A percentile compares a stretch with the other conserved stretches of the same genome.
These are phyloP conservation scores for Platysteira castanea DNA, from an alignment of 2,113 vertebrate species.

Conservation along the genomic window DNA sequence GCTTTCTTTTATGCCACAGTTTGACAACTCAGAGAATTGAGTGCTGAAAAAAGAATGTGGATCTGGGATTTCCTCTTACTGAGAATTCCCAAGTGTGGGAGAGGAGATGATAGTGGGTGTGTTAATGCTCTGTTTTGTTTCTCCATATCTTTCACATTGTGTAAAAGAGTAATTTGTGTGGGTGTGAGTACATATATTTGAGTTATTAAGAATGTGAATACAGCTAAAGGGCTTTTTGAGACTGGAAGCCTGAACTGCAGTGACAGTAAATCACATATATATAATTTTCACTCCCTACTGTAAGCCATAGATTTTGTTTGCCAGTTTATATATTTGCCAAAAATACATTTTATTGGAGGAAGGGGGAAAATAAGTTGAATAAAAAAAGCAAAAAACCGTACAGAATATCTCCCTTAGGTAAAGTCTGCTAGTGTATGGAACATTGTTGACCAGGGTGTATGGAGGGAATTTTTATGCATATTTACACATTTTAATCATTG, in stretches of 20 bases:
- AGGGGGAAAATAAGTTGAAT: accelerated
- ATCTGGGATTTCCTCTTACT: neutral
- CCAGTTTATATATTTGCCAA: neutral
- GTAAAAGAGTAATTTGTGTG: neutral
- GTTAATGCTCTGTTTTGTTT: neutral
- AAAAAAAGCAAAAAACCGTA: neutral
- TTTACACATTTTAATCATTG: neutral
- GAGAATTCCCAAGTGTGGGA: neutral
- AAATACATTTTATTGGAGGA: neutral
- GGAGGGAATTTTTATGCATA: neutral
- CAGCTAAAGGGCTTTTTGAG: neutral
- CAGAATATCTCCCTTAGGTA: neutral
- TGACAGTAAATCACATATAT: neutral
- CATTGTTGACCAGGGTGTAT: neutral
- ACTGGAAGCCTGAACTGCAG: neutral
- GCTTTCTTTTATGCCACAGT: neutral
- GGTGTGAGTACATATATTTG: neutral
- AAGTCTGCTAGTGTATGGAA: neutral
- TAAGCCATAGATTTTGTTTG: neutral
- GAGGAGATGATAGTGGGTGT: neutral
- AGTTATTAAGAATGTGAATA: neutral
- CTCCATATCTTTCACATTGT: neutral
- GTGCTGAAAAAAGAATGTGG: neutral
- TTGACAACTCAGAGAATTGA: neutral
- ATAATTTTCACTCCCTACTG: neutral